Evolutionary conservation across 2,113 vertebrate species (phyloP).

Genomic region (Carettochelys insculpta): DNA sequence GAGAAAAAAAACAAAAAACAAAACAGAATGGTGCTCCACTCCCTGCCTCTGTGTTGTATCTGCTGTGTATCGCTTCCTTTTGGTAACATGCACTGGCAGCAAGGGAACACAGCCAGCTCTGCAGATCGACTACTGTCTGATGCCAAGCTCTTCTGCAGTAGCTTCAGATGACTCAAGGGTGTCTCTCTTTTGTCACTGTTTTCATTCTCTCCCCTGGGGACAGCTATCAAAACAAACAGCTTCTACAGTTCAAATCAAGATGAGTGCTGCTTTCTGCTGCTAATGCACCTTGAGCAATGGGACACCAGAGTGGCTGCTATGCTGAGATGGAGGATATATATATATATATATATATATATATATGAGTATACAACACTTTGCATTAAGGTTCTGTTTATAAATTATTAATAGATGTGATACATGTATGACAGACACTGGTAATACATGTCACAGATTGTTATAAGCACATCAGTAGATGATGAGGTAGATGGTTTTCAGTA

Average conservation of each 20-base stretch:
- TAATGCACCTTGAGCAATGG: not conserved
- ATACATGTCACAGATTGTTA: not conserved
- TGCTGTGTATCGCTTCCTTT: not conserved
- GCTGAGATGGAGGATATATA: not conserved
- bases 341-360: no score
- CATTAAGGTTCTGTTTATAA: not conserved
- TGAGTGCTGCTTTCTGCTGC: not conserved
- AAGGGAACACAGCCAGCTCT: not conserved
- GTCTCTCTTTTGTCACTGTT: not conserved
- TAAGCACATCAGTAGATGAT: not conserved
- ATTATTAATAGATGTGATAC: not conserved
- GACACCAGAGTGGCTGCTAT: not conserved
- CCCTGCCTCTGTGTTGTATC: not conserved
- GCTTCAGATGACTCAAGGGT: not conserved
- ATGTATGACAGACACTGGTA: not conserved
- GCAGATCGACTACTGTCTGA: not conserved
- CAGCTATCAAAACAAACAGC: not conserved
- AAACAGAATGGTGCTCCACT: no score
- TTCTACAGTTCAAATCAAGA: not conserved
- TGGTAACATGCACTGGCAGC: not conserved
- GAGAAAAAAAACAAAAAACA: no score
- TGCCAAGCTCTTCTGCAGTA: not conserved
- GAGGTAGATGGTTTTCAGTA: not conserved
- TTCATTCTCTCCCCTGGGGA: not conserved
- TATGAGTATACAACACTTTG: no score